phyloP scores from a whole-genome alignment of 2,797 vertebrate species.

The Myripristis murdjan region DNA sequence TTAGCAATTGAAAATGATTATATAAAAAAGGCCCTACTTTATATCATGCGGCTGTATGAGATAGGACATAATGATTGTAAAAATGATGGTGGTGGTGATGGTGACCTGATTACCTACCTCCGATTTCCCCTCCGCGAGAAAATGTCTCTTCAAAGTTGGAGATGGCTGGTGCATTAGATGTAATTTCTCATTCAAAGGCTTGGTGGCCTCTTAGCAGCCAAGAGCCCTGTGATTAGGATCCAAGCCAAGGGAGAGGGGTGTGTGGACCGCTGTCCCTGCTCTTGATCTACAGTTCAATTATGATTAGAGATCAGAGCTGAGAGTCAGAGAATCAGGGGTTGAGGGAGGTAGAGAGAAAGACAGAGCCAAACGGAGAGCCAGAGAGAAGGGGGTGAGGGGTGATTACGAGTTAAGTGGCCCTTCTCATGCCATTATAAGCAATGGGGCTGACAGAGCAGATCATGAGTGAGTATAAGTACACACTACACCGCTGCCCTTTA shows the following conservation, averaged over 20 bases:
- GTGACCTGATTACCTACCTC: conserved; percentile 77
- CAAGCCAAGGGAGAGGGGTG: conserved; percentile 49
- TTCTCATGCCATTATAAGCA: conserved; percentile 82
- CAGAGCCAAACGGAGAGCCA: conserved; percentile 68
- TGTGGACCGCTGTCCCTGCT: conserved; percentile 76
- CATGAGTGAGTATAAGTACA: conserved; percentile 77
- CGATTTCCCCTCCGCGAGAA: conserved; percentile 65
- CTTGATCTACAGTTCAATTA: conserved; percentile 81
- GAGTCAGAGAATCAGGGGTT: conserved; percentile 71
- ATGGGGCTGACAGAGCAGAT: conserved; percentile 77
- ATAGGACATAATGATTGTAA: conserved; percentile 59
- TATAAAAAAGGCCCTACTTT: conserved; percentile 54
- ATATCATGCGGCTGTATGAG: conserved; percentile 43
- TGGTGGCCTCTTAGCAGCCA: conserved; percentile 71
- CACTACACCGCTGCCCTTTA: conserved; percentile 78
- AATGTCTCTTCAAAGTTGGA: conserved; percentile 75
- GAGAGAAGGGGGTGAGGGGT: conserved; percentile 66
- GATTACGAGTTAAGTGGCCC: conserved; percentile 86
- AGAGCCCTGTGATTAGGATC: conserved; percentile 79
- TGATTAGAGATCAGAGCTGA: conserved; percentile 82
- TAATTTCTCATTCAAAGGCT: conserved; percentile 74
- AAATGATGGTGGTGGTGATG: conserved; percentile 62
- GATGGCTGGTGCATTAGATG: conserved; percentile 75
- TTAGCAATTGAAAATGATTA: conserved; percentile 72
- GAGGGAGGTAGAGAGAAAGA: conserved; percentile 61